Evolutionary conservation across 2,888 invertebrate species (phyloP).

Genomic region (Tetragonisca angustula): DNA sequence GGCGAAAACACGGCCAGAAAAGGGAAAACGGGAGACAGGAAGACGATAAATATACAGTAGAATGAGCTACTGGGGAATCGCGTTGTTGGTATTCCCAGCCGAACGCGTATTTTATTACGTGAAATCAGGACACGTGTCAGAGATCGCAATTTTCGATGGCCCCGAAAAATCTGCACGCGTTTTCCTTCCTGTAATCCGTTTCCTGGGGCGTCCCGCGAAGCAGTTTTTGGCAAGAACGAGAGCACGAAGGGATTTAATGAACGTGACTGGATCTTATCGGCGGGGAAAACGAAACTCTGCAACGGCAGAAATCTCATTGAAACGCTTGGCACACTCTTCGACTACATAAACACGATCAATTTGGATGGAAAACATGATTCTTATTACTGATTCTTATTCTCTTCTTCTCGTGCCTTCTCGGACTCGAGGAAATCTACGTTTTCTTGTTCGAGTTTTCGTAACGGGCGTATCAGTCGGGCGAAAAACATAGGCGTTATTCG

Average conservation of each 20-base stretch:
- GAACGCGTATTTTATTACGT: constrained; percentile 41
- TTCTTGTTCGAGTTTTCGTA: neutral
- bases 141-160: constrained; percentile 56
- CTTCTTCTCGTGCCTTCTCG: neutral
- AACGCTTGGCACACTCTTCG: constrained; percentile 53
- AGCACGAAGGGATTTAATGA: constrained; percentile 70
- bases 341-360: constrained; percentile 63
- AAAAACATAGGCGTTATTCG: neutral
- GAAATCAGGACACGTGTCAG: constrained; percentile 56
- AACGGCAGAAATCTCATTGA: constrained; percentile 40
- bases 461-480: constrained; percentile 8
- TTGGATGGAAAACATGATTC: constrained; percentile 58
- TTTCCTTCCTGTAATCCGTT: constrained; percentile 64
- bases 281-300: constrained; percentile 42
- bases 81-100: constrained; percentile 19
- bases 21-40: too few relatives aligned
- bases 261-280: constrained; percentile 70
- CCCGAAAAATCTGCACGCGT: constrained; percentile 63
- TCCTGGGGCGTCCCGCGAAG: constrained; percentile 51
- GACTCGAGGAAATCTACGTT: constrained; percentile 20
- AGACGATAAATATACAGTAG: neutral
- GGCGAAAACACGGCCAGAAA: neutral
- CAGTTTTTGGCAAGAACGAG: constrained; percentile 65
- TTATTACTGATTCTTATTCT: constrained; percentile 44
- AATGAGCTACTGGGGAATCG: neutral